Conservation (phyloP, 2,888 invertebrate species). For the Boloria euphrosyne region DNA sequence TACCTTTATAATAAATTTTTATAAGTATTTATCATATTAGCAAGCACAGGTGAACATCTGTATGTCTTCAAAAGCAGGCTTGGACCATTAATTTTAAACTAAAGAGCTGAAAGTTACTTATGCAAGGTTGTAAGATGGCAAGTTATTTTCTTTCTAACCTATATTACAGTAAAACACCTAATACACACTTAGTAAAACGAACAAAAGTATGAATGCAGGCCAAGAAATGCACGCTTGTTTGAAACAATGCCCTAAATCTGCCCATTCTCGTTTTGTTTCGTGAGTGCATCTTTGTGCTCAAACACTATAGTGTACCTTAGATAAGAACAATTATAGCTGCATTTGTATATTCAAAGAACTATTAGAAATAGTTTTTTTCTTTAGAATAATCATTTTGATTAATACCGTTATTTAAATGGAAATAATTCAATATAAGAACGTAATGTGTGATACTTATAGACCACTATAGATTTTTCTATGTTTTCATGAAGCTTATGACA, state of each 20-base stretch:
- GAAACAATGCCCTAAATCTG: conserved; percentile 30
- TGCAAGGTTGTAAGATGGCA: background rate
- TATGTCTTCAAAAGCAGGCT: no score
- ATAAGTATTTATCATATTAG: no score
- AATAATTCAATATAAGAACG: no score
- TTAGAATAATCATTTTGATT: no score
- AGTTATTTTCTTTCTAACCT: background rate
- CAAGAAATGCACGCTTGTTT: conserved; percentile 25
- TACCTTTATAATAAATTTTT: no score
- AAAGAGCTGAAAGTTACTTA: no score
- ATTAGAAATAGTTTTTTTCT: background rate
- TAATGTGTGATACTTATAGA: no score
- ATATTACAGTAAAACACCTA: conserved; percentile 7
- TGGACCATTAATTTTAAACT: no score
- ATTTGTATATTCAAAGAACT: background rate
- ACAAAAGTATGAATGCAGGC: conserved; percentile 17
- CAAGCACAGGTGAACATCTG: no score
- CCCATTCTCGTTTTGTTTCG: conserved; percentile 22
- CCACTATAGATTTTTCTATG: no score
- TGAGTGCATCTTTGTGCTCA: conserved; percentile 25
- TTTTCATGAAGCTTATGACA: no score
- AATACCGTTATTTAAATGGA: no score
- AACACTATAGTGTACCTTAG: conserved; percentile 7
- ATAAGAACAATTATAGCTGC: conserved; percentile 8
- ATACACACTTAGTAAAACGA: conserved; percentile 5